phyloP scores from a whole-genome alignment of 1,140 invertebrate species.

The Calosoma granatense region DNA sequence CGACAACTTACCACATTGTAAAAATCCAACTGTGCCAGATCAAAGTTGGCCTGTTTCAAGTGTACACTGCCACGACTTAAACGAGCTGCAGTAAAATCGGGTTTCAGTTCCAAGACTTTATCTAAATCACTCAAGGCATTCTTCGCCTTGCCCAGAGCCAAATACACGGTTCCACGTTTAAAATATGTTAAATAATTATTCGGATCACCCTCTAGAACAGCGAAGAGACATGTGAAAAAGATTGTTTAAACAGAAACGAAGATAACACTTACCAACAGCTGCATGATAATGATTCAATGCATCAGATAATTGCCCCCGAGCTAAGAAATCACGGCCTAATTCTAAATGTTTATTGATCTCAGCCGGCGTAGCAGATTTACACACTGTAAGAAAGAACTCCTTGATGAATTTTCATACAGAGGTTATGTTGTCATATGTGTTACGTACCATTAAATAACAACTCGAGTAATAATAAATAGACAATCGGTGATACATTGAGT shows the following conservation, averaged over 20 bases:
- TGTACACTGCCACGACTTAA: slow-evolving; percentile 79
- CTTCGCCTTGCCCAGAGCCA: slow-evolving; percentile 92
- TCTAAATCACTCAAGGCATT: slow-evolving; percentile 90
- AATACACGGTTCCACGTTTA: slow-evolving; percentile 90
- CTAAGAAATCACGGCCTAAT: slow-evolving; percentile 81
- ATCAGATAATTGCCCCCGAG: slow-evolving; percentile 87
- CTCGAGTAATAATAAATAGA: not conserved
- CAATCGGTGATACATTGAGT: not conserved
- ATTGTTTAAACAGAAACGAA: not conserved
- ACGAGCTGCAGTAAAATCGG: slow-evolving; percentile 85
- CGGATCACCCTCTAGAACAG: slow-evolving; percentile 81
- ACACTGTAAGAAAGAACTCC: slow-evolving; percentile 38
- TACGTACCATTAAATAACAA: slow-evolving; percentile 3
- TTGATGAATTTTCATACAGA: not conserved
- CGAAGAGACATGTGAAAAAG: slow-evolving; percentile 18
- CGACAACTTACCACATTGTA: slow-evolving; percentile 71
- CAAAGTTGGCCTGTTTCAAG: slow-evolving; percentile 79
- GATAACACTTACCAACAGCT: slow-evolving; percentile 66
- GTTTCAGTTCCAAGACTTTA: slow-evolving; percentile 84
- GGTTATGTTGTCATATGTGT: slow-evolving; percentile 9
- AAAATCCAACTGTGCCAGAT: slow-evolving; percentile 74
- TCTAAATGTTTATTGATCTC: slow-evolving; percentile 91
- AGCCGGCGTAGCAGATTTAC: slow-evolving; percentile 49
- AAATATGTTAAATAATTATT: slow-evolving; percentile 93
- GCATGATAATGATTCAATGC: slow-evolving; percentile 96